Base-by-base conservation (phyloP, 64 coral and sea anemone genomes). In the Pachyseris speciosa region DNA sequence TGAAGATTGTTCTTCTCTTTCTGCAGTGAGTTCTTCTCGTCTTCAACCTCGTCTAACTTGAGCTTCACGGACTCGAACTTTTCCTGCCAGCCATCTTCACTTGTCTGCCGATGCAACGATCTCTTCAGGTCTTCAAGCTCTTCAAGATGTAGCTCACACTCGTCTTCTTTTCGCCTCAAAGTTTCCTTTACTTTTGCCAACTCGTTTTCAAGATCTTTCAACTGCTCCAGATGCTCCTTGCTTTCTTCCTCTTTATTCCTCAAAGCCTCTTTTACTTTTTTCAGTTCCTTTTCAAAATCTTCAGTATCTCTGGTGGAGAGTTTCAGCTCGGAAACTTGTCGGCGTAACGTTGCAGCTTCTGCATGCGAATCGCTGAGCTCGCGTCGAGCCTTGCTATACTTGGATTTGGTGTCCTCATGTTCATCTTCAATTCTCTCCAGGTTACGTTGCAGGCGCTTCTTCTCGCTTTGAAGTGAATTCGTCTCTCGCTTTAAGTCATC, bases 1-100 rank as follows among this genome's bases (percentile, higher is more conserved):
- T 81, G 77, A 20, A 81, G 77, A 40, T 81, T 81, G 12, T 81
- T 81, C 53, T 81, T 81, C 36, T 81, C 77, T 24, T 61, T 81
- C n/a, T 63, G 77, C 32, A 81, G 55, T 9, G 77, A 81, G 63
- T 81, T 58, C 49, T 81, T 81, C 37, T 81, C 77, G 32, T 41
- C 77, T 60, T 81, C 77, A 10, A 81, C 53, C 22, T 81, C 77
- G 48, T 81, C 77, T 24, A 81, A 34, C 37, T 81, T 24, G 30
- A 81, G 77, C 55, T 81, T 81, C 34, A 81, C 20, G 39, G 77
- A 81, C 31, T 81, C 77, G 34, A 81, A 81, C 32, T 81, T 81
- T 81, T 81, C 77, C 37, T 81, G 77, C 77, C 77, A 81, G 34
- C 52, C 77, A 7, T 55, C 75, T 24, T 81, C 77, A n/a, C 51